phyloP scores from a whole-genome alignment of 2,888 invertebrate genomes.

The Dicycla oo region DNA sequence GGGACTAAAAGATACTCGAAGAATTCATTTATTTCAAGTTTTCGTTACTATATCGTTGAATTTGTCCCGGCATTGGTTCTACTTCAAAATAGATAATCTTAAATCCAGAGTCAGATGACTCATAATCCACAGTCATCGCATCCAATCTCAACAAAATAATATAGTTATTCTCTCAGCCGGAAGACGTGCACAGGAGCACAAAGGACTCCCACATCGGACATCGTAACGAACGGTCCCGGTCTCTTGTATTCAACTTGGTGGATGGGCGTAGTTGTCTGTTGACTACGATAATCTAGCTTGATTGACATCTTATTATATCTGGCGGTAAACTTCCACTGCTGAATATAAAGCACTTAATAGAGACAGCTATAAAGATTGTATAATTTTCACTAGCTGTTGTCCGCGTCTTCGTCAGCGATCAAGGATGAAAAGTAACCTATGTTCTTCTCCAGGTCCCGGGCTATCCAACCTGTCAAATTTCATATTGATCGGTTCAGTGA shows the following conservation, averaged over 20 bases:
- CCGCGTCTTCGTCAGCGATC: not conserved
- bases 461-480: not conserved
- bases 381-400: not conserved
- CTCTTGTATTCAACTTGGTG: conserved; percentile 40
- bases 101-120: not conserved
- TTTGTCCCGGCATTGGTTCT: not conserved
- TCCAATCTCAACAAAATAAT: conserved; percentile 50
- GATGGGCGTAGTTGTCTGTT: conserved; percentile 44
- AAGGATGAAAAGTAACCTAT: not conserved
- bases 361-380: not conserved
- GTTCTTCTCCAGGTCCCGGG: not conserved
- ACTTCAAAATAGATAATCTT: not conserved
- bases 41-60: not conserved
- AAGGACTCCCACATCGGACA: conserved; percentile 34
- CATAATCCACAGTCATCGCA: conserved; percentile 15
- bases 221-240: conserved; percentile 49
- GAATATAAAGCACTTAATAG: not conserved
- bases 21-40: not conserved
- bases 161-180: conserved; percentile 48
- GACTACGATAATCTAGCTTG: conserved; percentile 44
- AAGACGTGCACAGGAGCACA: conserved; percentile 43
- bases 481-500: not conserved
- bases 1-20: not conserved
- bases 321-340: conserved; percentile 10
- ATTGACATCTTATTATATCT: conserved; percentile 40